Percentiles rank a stretch among this genome's conserved stretches.
These are phyloP conservation scores for Phalacrocorax brasilianus DNA, from an alignment of 2,113 vertebrate species.

Conservation along the genomic window DNA sequence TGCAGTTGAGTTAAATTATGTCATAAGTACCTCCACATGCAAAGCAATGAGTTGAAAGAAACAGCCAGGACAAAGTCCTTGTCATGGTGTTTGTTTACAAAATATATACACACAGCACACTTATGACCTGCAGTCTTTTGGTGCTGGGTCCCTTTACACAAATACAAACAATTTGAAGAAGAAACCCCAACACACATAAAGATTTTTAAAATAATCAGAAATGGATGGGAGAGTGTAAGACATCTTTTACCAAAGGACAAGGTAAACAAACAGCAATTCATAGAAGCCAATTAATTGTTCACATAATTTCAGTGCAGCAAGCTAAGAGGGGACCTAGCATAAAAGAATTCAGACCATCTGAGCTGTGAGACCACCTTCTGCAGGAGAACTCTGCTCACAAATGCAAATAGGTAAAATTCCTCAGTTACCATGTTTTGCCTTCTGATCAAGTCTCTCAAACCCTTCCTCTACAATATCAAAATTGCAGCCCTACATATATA, in stretches of 20 bases:
- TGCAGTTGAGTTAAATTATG: not conserved
- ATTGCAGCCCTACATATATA: not conserved
- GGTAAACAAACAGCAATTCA: not conserved
- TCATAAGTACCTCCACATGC: not conserved
- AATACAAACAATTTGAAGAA: not conserved
- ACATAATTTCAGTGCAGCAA: not conserved
- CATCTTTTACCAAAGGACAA: not conserved
- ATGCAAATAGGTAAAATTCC: not conserved
- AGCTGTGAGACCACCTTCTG: not conserved
- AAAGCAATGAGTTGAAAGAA: not conserved
- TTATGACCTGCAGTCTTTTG: not conserved
- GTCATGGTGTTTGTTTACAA: not conserved
- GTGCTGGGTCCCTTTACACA: not conserved
- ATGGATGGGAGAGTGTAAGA: not conserved
- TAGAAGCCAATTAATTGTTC: slow-evolving; percentile 3
- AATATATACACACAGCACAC: not conserved
- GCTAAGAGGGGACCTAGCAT: not conserved
- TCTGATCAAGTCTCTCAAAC: not conserved
- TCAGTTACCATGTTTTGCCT: not conserved
- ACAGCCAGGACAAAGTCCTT: not conserved
- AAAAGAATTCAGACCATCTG: not conserved
- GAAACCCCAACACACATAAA: not conserved
- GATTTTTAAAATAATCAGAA: not conserved
- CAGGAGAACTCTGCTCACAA: not conserved
- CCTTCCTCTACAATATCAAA: not conserved